Base-by-base conservation (phyloP, 2,888 invertebrate genomes). In the Andrena trimmerana region DNA sequence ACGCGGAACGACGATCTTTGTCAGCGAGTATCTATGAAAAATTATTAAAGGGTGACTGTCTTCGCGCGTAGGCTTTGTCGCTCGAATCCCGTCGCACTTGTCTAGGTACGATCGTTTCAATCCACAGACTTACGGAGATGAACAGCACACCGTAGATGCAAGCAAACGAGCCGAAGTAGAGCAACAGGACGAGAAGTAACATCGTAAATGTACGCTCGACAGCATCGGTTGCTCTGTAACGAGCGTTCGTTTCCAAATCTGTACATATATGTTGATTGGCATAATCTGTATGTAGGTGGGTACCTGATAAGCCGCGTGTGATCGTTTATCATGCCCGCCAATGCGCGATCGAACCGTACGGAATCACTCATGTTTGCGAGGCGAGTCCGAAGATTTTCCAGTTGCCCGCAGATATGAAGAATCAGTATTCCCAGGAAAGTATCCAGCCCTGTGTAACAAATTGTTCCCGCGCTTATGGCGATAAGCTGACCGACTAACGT, bases 221-320 rank as follows among this genome's bases (percentile, higher is more conserved):
- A 1, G 29, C n/a, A 8, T 77, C 20, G 27, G 71, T 7, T 16
- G 63, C 73, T 36, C 71, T 84, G 24, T 54, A 69, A 69, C 42
- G 10, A 57, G 24, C 33, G 1, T 5, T 36, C 8, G 8, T 24
- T 36, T 3, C 20, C 4, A 62, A 36, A 20, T 20, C 2, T 33
- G 16, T 31, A 1, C 24, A 16, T 31, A 24, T 33, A 54, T 2
- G 54, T 33, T 6, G n/a, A 33, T 5, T 13, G 63, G 62, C 1
- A n/a, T 7, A 4, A 10, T n/a, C 10, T 2, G 2, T 10, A 1
- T 13, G 0, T 48, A n/a, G 29, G 7, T 33, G 20, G 10, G 48
- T 27, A 78, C 81, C 84, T 84, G 59, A 84, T 74, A n/a, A 85
- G 20, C 1, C 71, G 73, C 27, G 65, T n/a, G 60, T 78, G 77